Evolutionary conservation across 2,888 invertebrate species (phyloP), one percentile per base, ranked within the genome.

Genomic region (Sinohyriopsis cumingii): DNA sequence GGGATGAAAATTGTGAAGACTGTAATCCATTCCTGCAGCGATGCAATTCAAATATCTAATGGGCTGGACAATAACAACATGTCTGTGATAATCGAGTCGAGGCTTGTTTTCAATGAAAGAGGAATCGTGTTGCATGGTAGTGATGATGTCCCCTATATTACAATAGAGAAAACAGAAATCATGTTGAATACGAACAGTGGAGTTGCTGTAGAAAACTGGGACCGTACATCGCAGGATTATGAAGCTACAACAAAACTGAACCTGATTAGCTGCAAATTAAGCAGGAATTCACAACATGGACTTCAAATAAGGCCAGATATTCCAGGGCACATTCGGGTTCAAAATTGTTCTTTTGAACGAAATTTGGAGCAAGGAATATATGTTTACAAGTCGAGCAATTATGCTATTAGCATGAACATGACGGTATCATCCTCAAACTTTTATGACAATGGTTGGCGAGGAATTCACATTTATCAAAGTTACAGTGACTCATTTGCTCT

Each of bases 191-290:
- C 12, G 4, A 28, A 55, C 9, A 15, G 22, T 19, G 67, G 67
- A 19, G 18, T 67, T 5, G 28, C 45, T 22, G 28, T 67, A 20
- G 55, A 63, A 28, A 67, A 61, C 20, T 61, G 61, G 56, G 57
- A 67, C 19, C 28, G 33, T 15, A 19, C 3, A 3, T 3, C 4
- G 15, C 18, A 19, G 1, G 18, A 12, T 25, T 5, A 22, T 20
- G 24, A n/a, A 25, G 59, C 62, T 2, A 12, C 12, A 12, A 45
- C 45, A 45, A 12, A 45, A 45, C 1, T 45, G 45, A 12, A 45
- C 2, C 45, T 45, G 12, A 45, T 45, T 15, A 45, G 45, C 15
- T 45, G 45, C 45, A 45, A 15, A 15, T 15, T 45, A 45, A 45
- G 24, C 28, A 54, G 28, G 54, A 53, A 19, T 15, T 19, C 20